Evolutionary conservation across 2,797 vertebrate species (phyloP), one percentile per base, ranked within the genome.

Genomic region (Galago senegalensis): DNA sequence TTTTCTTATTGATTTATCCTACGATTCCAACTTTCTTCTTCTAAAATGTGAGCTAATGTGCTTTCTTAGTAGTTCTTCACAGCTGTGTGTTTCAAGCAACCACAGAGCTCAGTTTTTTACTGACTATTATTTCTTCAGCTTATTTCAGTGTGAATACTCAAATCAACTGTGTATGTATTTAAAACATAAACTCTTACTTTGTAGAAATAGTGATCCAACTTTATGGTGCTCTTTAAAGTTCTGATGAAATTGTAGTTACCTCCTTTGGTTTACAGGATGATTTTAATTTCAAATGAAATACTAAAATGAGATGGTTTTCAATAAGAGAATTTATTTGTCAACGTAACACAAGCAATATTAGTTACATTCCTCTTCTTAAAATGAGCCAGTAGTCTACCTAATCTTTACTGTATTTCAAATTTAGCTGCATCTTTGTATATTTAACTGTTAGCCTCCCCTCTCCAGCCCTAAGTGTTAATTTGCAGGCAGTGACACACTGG

Each of bases 281-380:
- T 77, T 88, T 85, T 81, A 61, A 73, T 92, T 95, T 92, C 67
- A 69, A 87, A 43, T 72, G 29, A 34, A 91, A 87, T 85, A 69
- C 5, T 40, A 61, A 89, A 87, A 60, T 6, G 72, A 75, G 43
- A n/a, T 21, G 25, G 3, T 84, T 90, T 96, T 89, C 34, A 84
- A 12, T 53, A 91, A 93, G 18, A 34, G 12, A 72, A 61, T 73
- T 90, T 89, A 56, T 3, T 90, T 60, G 37, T 76, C 65, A 77
- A 77, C 37, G 7, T 56, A 89, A 83, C 10, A 6, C 49, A n/a
- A 89, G 75, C 69, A 49, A 79, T 63, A 2, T 27, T 40, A 87
- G 10, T 73, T 70, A 21, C 16, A 31, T 72, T 92, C 31, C 80
- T 69, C 12, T 80, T 84, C 61, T 85, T 53, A 56, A 29, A 3